phyloP scores from a whole-genome alignment of 2,113 vertebrate genomes.

The Cyanoliseus patagonus region DNA sequence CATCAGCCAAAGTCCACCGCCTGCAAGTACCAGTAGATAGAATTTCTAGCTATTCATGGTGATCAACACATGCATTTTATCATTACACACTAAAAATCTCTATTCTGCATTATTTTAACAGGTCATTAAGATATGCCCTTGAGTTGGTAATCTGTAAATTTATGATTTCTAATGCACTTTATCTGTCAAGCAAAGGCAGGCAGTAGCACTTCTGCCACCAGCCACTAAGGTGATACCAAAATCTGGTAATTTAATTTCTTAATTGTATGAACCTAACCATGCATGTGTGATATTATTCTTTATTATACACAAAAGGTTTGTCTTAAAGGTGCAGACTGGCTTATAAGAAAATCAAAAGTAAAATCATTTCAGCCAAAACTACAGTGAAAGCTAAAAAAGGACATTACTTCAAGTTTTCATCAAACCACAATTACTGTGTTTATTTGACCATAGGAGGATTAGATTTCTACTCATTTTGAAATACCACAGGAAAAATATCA shows the following conservation, averaged over 20 bases:
- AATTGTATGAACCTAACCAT: not conserved
- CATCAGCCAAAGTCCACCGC: not conserved
- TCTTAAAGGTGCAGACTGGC: not conserved
- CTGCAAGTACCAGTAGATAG: not conserved
- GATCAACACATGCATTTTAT: not conserved
- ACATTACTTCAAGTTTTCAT: not conserved
- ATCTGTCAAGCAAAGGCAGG: not conserved
- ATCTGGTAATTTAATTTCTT: not conserved
- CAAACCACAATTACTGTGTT: not conserved
- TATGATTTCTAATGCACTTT: not conserved
- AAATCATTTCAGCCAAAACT: not conserved
- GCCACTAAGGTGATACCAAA: not conserved
- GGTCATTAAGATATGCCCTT: not conserved
- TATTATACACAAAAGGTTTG: not conserved
- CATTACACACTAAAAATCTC: not conserved
- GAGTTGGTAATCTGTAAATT: not conserved
- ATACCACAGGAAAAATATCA: not conserved
- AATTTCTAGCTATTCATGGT: not conserved
- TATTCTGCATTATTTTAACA: not conserved
- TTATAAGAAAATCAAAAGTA: not conserved
- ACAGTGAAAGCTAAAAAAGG: not conserved
- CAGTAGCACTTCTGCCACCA: not conserved
- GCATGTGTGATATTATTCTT: not conserved
- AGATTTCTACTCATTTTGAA: not conserved
- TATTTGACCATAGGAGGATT: not conserved